Conservation (phyloP, 2,797 vertebrate genomes). For the Sphenodon punctatus region DNA sequence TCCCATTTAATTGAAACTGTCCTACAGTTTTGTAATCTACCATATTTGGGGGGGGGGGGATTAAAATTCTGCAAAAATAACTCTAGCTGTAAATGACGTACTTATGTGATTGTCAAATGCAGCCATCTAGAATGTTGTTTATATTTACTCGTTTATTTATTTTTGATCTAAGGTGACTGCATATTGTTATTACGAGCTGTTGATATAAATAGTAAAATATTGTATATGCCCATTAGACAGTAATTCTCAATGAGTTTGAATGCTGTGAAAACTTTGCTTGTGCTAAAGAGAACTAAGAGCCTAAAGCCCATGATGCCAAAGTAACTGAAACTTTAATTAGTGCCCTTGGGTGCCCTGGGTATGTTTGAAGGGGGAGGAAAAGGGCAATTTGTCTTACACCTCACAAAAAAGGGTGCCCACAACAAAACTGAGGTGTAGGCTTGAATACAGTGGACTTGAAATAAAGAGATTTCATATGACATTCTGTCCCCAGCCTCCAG, state of each 20-base stretch:
- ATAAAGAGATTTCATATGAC: too few species aligned
- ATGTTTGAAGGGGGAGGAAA: too few species aligned
- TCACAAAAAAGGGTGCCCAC: too few species aligned
- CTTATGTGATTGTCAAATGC: background rate
- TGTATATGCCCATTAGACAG: background rate
- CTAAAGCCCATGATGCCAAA: background rate
- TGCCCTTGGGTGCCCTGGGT: too few species aligned
- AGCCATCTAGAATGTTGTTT: background rate
- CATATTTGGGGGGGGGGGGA: background rate
- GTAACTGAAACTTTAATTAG: background rate
- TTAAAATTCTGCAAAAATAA: background rate
- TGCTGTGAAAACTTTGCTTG: background rate
- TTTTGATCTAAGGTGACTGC: background rate
- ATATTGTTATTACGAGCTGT: background rate
- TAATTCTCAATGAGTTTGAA: background rate
- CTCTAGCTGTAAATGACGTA: background rate
- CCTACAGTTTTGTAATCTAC: too few species aligned
- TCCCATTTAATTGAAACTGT: background rate
- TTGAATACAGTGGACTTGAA: too few species aligned
- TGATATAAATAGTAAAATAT: too few species aligned
- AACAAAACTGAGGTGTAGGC: too few species aligned
- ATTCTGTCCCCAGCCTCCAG: too few species aligned
- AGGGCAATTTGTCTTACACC: too few species aligned
- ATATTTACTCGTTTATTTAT: background rate
- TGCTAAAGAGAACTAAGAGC: background rate